Base-by-base conservation (phyloP, 2,113 vertebrate species). In the Zapus hudsonius region DNA sequence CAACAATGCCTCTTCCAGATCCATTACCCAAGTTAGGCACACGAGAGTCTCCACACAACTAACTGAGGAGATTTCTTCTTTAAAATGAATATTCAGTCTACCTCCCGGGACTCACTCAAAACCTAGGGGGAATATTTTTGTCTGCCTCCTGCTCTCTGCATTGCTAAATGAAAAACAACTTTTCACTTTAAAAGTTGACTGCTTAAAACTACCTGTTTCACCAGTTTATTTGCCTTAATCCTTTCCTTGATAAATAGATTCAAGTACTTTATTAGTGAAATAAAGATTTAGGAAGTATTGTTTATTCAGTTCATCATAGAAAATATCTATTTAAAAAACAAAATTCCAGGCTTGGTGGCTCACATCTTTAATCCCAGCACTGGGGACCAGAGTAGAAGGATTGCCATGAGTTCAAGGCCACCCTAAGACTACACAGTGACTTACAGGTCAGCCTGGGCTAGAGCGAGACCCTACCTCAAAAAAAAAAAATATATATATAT, bases 31-130 rank as follows among this genome's bases (percentile, higher is more conserved):
- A 92, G 74, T 64, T 74, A 81, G 80, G 52, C 25, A 27, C 72
- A 36, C 42, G 3, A 63, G n/a, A 92, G 72, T 10, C 29, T 75
- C 76, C 10, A 79, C 13, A 36, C 23, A 83, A 83, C 84, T 87
- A 92, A 85, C 75, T 13, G 57, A 87, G 74, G 44, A 63, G 47
- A 84, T 87, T 91, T 87, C 74, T 64, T 91, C 59, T 82, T 84
- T 93, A 93, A 93, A 96, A 96, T 93, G 72, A 96, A 91, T 91
- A 94, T 94, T 84, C 87, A 57, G 27, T 47, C 16, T 20, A 44
- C 74, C 91, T 69, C 47, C 81, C 47, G 59, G 59, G 92, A 94
- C 67, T 38, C 52, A 15, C 20, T 89, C 64, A 33, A 27, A 79
- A 66, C 76, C n/a, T 75, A 91, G 72, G 7, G 31, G 73, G 59